phyloP scores from a whole-genome alignment of 1,140 invertebrate species.

The Drosophila subobscura region DNA sequence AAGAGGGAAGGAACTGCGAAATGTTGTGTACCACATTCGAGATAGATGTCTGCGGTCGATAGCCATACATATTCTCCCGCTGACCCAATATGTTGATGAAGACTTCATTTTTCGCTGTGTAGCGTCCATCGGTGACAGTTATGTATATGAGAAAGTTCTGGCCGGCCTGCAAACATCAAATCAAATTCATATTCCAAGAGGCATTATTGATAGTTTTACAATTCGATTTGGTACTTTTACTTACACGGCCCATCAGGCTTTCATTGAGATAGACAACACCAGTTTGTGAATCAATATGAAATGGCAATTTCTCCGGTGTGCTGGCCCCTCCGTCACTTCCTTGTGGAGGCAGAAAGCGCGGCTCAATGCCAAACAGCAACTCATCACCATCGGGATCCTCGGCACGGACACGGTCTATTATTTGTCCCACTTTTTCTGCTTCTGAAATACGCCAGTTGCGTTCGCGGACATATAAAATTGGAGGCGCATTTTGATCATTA shows the following conservation, averaged over 20 bases:
- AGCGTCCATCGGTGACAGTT: slow-evolving; percentile 88
- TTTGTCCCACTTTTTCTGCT: slow-evolving; percentile 86
- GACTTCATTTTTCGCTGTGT: slow-evolving; percentile 89
- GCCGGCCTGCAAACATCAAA: slow-evolving; percentile 85
- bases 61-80: slow-evolving; percentile 47
- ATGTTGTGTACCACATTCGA: slow-evolving; percentile 76
- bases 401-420: slow-evolving; percentile 86
- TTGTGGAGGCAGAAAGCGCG: slow-evolving; percentile 57
- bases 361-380: slow-evolving; percentile 87
- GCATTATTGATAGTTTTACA: not conserved
- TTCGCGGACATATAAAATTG: slow-evolving; percentile 84
- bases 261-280: slow-evolving; percentile 89
- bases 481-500: slow-evolving; percentile 84
- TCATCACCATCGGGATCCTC: slow-evolving; percentile 86
- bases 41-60: slow-evolving; percentile 64
- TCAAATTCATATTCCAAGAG: not conserved
- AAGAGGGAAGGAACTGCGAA: slow-evolving; percentile 70
- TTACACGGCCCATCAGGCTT: slow-evolving; percentile 87
- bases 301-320: slow-evolving; percentile 84
- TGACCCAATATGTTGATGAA: slow-evolving; percentile 86
- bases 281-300: slow-evolving; percentile 88
- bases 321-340: slow-evolving; percentile 53
- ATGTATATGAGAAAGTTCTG: slow-evolving; percentile 89
- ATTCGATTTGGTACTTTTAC: slow-evolving; percentile 39
- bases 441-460: slow-evolving; percentile 88